These are phyloP conservation scores for Brachyhypopomus occidentalis DNA, from an alignment of 2,113 vertebrate species.

Conservation along the genomic window DNA sequence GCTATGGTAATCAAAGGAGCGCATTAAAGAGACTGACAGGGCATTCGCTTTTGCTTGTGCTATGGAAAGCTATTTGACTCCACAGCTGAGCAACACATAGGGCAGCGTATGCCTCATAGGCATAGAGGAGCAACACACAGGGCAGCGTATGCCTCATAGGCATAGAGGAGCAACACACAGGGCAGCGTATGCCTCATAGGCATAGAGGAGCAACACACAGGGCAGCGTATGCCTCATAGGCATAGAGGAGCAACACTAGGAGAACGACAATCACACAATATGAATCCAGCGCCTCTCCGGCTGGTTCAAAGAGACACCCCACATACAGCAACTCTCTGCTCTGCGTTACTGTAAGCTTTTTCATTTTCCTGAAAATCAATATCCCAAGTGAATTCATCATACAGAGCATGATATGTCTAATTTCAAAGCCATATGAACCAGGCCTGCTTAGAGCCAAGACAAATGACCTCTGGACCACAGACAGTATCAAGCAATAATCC, in stretches of 20 bases:
- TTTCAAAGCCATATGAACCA: slow-evolving; percentile 45
- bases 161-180: not conserved
- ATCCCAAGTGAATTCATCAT: slow-evolving; percentile 42
- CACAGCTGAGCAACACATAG: slow-evolving; percentile 9
- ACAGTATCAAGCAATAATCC: slow-evolving; percentile 32
- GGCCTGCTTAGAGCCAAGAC: slow-evolving; percentile 42
- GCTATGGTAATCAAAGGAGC: slow-evolving; percentile 81
- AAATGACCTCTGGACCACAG: slow-evolving; percentile 32
- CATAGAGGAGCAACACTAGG: not conserved
- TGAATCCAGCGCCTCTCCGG: slow-evolving; percentile 25
- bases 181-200: not conserved
- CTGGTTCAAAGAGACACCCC: slow-evolving; percentile 31
- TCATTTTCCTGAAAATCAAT: slow-evolving; percentile 30
- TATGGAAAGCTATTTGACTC: slow-evolving; percentile 22
- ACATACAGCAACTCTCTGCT: slow-evolving; percentile 35
- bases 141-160: not conserved
- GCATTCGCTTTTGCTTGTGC: slow-evolving; percentile 52
- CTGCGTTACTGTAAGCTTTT: slow-evolving; percentile 19
- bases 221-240: not conserved
- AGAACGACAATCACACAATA: slow-evolving; percentile 26
- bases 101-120: not conserved
- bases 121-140: not conserved
- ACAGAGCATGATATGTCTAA: slow-evolving; percentile 39
- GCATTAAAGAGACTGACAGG: slow-evolving; percentile 75
- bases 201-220: not conserved